These are phyloP conservation scores for Diglossa cyanea DNA, from an alignment of 2,797 vertebrate species.

Conservation along the genomic window DNA sequence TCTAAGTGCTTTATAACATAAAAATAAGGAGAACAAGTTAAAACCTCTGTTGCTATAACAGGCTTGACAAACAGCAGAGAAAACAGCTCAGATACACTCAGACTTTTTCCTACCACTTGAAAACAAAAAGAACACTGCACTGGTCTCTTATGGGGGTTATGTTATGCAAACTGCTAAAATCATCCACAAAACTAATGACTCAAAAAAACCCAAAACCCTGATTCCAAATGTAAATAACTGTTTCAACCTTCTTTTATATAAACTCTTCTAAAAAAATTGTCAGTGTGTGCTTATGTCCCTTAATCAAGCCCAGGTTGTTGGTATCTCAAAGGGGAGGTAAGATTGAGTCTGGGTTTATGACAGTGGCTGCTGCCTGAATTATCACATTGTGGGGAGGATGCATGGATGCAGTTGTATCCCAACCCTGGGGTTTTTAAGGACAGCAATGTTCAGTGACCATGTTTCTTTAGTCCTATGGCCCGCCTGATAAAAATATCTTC, in stretches of 20 bases:
- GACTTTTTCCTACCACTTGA: neutral
- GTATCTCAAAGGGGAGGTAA: neutral
- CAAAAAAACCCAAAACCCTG: neutral
- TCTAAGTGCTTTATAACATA: neutral
- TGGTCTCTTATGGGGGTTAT: neutral
- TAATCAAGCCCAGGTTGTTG: neutral
- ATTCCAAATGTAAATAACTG: neutral
- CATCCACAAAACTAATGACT: neutral
- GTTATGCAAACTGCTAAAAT: neutral
- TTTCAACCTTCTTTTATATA: neutral
- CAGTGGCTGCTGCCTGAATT: neutral
- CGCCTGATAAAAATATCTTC: constrained; percentile 34
- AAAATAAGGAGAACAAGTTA: neutral
- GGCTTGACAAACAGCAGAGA: neutral
- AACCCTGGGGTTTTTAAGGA: neutral
- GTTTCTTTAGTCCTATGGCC: neutral
- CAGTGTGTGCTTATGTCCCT: neutral
- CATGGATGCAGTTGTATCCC: neutral
- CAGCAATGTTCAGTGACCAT: neutral
- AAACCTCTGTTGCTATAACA: neutral
- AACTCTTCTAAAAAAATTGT: neutral
- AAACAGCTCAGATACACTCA: neutral
- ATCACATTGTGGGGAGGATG: neutral
- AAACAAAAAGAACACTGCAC: neutral
- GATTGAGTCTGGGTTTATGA: neutral